phyloP scores from a whole-genome alignment of 1,140 invertebrate species.

The Chelonus insularis region DNA sequence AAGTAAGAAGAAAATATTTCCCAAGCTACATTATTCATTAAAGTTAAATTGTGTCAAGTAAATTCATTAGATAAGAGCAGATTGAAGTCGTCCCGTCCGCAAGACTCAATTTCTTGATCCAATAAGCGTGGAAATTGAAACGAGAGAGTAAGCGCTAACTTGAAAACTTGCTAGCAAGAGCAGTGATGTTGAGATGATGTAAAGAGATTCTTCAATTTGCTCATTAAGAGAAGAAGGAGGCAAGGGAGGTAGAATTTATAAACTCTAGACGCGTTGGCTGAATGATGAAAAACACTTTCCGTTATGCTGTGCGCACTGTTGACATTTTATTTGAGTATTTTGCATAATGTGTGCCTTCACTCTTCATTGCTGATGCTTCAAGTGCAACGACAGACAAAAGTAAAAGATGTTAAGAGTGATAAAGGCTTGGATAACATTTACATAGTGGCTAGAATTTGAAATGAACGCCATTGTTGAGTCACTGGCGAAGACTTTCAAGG shows the following conservation, averaged over 20 bases:
- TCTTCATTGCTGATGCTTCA: neutral
- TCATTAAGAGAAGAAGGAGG: constrained; percentile 15
- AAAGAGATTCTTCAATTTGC: constrained; percentile 22
- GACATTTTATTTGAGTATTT: constrained; percentile 20
- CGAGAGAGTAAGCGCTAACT: constrained; percentile 4
- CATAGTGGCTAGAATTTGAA: neutral
- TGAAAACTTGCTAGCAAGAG: neutral
- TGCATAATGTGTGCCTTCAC: constrained; percentile 30
- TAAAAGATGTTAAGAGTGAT: neutral
- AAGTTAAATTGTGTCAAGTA: constrained; percentile 14
- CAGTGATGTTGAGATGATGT: constrained; percentile 5
- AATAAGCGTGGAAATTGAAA: constrained; percentile 26
- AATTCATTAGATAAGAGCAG: constrained; percentile 1
- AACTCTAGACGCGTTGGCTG: neutral
- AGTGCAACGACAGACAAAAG: neutral
- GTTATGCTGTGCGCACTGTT: neutral
- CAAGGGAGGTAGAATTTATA: neutral
- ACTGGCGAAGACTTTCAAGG: constrained; percentile 48
- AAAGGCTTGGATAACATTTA: constrained; percentile 13
- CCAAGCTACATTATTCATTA: constrained; percentile 11
- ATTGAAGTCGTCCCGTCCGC: neutral
- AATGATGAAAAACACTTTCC: constrained; percentile 33
- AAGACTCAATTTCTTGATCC: constrained; percentile 26
- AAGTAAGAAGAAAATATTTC: constrained; percentile 1
- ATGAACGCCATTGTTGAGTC: constrained; percentile 10